Evolutionary conservation across 2,888 invertebrate genomes (phyloP).

Genomic region (Isotomurus palustris): DNA sequence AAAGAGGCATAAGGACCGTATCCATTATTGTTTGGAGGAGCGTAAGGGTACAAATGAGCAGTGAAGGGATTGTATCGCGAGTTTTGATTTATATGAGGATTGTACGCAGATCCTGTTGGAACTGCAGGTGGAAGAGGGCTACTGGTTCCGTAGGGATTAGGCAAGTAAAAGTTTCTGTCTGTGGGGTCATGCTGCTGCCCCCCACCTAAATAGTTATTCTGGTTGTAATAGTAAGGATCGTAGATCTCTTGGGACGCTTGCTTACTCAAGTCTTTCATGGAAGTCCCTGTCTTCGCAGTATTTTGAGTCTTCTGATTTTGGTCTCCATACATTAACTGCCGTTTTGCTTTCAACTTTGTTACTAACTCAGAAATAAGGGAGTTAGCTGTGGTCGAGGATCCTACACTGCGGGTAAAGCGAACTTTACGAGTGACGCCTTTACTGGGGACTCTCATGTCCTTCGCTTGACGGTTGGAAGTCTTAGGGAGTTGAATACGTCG

Average conservation of each 20-base stretch:
- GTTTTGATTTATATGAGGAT: background rate
- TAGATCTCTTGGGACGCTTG: background rate
- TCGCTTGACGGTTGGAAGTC: slow-evolving; percentile 3
- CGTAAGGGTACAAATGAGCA: too few species aligned
- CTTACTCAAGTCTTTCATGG: background rate
- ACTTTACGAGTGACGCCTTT: slow-evolving; percentile 3
- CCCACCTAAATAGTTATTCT: too few species aligned
- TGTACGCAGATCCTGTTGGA: background rate
- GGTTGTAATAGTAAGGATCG: background rate
- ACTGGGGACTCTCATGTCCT: slow-evolving; percentile 1
- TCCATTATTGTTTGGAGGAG: too few species aligned
- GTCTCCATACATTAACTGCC: too few species aligned
- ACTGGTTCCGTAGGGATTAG: background rate
- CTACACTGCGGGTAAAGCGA: slow-evolving; percentile 4
- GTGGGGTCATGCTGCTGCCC: background rate
- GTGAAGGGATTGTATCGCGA: background rate
- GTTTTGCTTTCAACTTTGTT: too few species aligned
- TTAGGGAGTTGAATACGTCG: background rate
- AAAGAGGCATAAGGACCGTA: slow-evolving; percentile 41
- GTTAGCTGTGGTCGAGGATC: background rate
- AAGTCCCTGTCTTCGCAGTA: too few species aligned
- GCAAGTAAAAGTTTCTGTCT: background rate
- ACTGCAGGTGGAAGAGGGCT: too few species aligned
- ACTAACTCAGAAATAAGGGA: background rate
- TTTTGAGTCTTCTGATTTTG: too few species aligned